Conservation (phyloP, 2,113 vertebrate species). For the human (Homo sapiens) region DNA sequence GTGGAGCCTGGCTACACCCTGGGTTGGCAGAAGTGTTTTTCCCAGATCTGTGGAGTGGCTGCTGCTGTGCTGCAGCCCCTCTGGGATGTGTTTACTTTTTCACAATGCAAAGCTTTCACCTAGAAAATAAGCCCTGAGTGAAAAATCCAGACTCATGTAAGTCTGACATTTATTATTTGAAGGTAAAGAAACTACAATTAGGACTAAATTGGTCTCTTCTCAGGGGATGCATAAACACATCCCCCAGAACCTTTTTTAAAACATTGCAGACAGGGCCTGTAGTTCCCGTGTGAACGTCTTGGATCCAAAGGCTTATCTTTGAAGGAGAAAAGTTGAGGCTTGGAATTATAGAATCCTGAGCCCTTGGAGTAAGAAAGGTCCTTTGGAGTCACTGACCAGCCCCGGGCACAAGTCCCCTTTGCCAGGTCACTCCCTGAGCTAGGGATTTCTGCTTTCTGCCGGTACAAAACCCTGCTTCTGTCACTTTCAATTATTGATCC, state of each 20-base stretch:
- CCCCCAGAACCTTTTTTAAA: not conserved
- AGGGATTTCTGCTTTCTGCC: not conserved
- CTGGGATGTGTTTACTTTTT: not conserved
- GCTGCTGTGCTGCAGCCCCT: not conserved
- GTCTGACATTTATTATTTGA: not conserved
- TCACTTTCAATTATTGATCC: not conserved
- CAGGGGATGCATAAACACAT: not conserved
- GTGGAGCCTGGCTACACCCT: fast-evolving
- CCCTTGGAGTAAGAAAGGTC: not conserved
- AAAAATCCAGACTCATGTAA: not conserved
- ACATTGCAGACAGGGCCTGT: not conserved
- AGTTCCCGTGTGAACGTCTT: not conserved
- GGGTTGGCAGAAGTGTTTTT: not conserved
- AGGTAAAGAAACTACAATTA: constrained; percentile 4
- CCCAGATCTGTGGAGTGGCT: not conserved
- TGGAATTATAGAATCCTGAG: not conserved
- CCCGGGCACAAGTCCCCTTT: not conserved
- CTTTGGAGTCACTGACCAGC: not conserved
- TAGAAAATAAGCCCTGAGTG: not conserved
- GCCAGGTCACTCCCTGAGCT: not conserved
- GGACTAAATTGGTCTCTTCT: not conserved
- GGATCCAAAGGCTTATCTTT: not conserved
- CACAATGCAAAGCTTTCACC: not conserved
- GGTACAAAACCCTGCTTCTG: not conserved
- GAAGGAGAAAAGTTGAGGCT: not conserved